phyloP scores from a whole-genome alignment of 2,113 vertebrate genomes.

The Microtus montanus region DNA sequence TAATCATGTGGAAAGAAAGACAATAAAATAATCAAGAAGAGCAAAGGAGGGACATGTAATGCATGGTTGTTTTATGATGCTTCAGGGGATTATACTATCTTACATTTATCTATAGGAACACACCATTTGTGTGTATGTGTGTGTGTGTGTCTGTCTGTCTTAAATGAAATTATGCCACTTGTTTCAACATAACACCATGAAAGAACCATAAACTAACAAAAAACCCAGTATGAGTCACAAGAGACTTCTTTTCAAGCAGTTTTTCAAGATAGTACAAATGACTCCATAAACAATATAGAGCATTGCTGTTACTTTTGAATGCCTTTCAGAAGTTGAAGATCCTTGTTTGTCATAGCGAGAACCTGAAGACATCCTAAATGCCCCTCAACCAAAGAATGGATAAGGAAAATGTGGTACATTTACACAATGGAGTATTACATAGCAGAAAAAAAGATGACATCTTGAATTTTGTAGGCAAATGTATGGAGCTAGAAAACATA shows the following conservation, averaged over 20 bases:
- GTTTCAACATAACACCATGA: too few relatives aligned
- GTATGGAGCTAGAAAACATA: too few relatives aligned
- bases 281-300: not conserved
- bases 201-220: not conserved
- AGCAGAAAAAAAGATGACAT: too few relatives aligned
- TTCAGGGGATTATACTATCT: not conserved
- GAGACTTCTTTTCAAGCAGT: not conserved
- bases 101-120: not conserved
- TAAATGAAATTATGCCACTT: not conserved
- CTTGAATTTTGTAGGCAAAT: too few relatives aligned
- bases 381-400: too few relatives aligned
- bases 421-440: too few relatives aligned
- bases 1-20: not conserved
- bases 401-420: too few relatives aligned
- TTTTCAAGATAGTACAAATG: not conserved
- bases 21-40: conserved; percentile 6
- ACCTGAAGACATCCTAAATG: too few relatives aligned
- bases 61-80: not conserved
- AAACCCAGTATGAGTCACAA: not conserved
- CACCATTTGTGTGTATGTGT: not conserved
- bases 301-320: not conserved
- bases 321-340: not conserved
- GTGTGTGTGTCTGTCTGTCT: not conserved
- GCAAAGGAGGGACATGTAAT: too few relatives aligned
- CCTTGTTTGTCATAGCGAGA: too few relatives aligned